Evolutionary conservation across 2,113 vertebrate genomes (phyloP).

Genomic region (Ranitomeya imitator): DNA sequence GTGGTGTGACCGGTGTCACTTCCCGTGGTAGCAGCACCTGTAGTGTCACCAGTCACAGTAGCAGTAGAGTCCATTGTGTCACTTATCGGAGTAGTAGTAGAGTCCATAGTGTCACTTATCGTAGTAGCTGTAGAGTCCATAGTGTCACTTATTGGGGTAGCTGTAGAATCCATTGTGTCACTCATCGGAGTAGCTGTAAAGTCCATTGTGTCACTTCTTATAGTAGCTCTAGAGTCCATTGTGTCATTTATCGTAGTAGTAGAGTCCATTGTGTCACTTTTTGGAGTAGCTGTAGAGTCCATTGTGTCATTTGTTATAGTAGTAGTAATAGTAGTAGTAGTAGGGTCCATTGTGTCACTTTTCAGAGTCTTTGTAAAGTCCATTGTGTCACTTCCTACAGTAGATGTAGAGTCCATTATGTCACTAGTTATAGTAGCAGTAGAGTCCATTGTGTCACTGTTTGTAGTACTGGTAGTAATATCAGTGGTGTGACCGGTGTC

Average conservation of each 20-base stretch:
- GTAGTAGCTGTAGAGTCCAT: background rate
- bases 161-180: background rate
- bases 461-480: background rate
- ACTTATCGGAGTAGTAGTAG: background rate
- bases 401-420: background rate
- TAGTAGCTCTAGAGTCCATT: background rate
- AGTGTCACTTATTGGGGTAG: background rate
- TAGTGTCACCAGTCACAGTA: background rate
- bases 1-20: no score
- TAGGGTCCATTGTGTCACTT: background rate
- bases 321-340: no score
- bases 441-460: background rate
- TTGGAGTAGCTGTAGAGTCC: background rate
- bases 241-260: background rate
- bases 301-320: background rate
- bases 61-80: no score
- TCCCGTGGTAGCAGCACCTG: background rate
- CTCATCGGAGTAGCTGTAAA: background rate
- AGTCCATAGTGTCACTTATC: background rate
- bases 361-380: background rate
- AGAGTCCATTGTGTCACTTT: background rate
- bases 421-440: background rate
- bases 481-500: no score
- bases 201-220: background rate
- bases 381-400: background rate